Evolutionary conservation across 2,888 invertebrate genomes (phyloP).

Genomic region (Cataglyphis altisquamis): DNA sequence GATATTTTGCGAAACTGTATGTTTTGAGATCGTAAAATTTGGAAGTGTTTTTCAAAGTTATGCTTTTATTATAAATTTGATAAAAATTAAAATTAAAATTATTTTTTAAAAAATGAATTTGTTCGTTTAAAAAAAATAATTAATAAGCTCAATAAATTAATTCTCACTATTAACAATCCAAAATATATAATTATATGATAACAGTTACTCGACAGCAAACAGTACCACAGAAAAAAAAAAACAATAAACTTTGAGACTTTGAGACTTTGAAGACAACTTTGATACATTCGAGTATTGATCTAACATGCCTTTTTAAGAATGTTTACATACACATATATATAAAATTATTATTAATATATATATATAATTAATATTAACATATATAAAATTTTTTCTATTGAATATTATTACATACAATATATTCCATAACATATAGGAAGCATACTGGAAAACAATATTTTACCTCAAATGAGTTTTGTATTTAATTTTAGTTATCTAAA

Average conservation of each 20-base stretch:
- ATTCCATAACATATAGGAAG: not conserved
- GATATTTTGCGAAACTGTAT: not conserved
- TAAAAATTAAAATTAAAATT: not conserved
- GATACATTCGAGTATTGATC: too few species aligned
- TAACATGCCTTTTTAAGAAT: too few species aligned
- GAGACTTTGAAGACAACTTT: not conserved
- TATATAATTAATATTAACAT: too few species aligned
- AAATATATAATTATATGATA: not conserved
- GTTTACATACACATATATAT: too few species aligned
- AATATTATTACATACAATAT: constrained; percentile 13
- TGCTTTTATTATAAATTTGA: not conserved
- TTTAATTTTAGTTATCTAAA: constrained; percentile 25
- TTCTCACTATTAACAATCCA: not conserved
- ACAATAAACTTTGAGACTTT: not conserved
- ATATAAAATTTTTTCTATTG: not conserved
- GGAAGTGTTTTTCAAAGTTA: not conserved
- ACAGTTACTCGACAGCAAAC: not conserved
- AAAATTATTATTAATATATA: too few species aligned
- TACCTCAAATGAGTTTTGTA: not conserved
- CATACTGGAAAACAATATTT: not conserved
- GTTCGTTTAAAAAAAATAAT: not conserved
- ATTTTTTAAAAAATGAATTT: not conserved
- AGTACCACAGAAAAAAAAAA: not conserved
- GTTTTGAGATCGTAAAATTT: not conserved
- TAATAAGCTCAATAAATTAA: not conserved